phyloP scores from a whole-genome alignment of 2,888 invertebrate genomes.

The Leptothorax acervorum region DNA sequence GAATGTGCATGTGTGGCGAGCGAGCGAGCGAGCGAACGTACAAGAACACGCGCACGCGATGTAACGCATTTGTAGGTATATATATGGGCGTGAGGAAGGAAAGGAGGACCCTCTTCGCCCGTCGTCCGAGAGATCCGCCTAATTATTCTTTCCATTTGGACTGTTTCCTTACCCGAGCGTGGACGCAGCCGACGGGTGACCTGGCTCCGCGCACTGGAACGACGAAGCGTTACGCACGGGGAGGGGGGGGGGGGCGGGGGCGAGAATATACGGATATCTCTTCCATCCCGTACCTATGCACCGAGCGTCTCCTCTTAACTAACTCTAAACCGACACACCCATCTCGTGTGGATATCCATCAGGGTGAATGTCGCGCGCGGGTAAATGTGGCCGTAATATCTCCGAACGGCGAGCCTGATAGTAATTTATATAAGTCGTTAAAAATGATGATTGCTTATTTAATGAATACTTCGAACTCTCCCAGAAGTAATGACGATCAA shows the following conservation, averaged over 20 bases:
- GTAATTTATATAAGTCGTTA: conserved; percentile 9
- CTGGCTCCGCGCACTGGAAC: conserved; percentile 72
- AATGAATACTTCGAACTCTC: not conserved
- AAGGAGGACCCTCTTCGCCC: conserved; percentile 52
- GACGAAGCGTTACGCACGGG: conserved; percentile 31
- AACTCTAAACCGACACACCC: conserved; percentile 27
- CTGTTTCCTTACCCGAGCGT: conserved; percentile 75
- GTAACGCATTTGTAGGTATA: not conserved
- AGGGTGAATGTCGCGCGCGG: conserved; percentile 30
- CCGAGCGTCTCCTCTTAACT: conserved; percentile 3
- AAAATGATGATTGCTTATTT: conserved; percentile 31
- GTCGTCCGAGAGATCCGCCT: conserved; percentile 63
- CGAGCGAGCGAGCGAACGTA: conserved; percentile 3
- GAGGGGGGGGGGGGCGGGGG: no score
- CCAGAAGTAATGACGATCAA: conserved; percentile 14
- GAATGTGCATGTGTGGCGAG: not conserved
- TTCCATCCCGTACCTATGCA: conserved; percentile 19
- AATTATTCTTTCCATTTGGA: conserved; percentile 73
- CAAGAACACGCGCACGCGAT: conserved; percentile 26
- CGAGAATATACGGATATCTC: conserved; percentile 3
- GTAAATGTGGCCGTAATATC: conserved; percentile 23
- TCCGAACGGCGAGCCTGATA: not conserved
- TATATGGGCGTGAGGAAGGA: not conserved
- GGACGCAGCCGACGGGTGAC: conserved; percentile 69
- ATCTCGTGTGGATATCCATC: conserved; percentile 15